phyloP scores from a whole-genome alignment of 1,140 invertebrate species.

The Adelges cooleyi region DNA sequence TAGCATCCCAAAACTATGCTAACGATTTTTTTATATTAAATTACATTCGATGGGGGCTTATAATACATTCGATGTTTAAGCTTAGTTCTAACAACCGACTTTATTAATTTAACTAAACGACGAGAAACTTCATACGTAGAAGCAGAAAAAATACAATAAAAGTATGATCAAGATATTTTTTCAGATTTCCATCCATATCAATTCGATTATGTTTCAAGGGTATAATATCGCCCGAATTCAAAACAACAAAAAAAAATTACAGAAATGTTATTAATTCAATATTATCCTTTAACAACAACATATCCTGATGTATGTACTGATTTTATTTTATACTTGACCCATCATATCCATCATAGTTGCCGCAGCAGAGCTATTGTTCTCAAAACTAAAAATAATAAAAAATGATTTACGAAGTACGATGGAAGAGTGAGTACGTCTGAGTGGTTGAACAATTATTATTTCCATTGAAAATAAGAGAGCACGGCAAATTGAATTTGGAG shows the following conservation, averaged over 20 bases:
- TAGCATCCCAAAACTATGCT: no score
- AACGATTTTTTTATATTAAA: no score
- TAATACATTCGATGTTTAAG: no score
- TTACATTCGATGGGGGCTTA: no score
- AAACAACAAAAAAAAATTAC: not conserved
- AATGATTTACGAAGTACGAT: not conserved
- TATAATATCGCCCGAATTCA: not conserved
- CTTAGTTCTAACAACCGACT: not conserved
- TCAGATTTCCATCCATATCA: no score
- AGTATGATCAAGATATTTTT: not conserved
- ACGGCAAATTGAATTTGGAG: no score
- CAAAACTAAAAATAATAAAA: not conserved
- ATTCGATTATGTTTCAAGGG: not conserved
- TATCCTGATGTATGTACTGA: not conserved
- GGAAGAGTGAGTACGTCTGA: no score
- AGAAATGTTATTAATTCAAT: not conserved
- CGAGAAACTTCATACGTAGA: not conserved
- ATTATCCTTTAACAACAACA: not conserved
- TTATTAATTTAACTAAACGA: not conserved
- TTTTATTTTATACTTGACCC: slow-evolving; percentile 1
- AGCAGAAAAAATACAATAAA: not conserved
- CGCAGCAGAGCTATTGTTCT: not conserved
- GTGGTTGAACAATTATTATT: not conserved
- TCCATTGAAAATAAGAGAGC: not conserved
- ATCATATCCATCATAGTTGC: no score